Percentiles rank a stretch among this genome's conserved stretches.
These are phyloP conservation scores for Eupithecia insigniata DNA, from an alignment of 2,888 invertebrate genomes.

Conservation along the genomic window DNA sequence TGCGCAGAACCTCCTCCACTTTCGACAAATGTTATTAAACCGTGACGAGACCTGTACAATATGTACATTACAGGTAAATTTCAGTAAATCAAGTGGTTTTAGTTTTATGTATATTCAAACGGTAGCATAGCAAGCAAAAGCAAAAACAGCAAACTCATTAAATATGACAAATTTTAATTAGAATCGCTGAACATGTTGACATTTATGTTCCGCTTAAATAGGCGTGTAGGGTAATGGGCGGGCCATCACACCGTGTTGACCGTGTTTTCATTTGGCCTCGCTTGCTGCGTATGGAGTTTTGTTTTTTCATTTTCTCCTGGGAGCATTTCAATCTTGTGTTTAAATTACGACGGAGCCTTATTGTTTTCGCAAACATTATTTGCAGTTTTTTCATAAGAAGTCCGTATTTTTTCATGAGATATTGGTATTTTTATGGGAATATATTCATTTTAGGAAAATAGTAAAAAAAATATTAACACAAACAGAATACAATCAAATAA, in stretches of 20 bases:
- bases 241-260: neutral
- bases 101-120: too few species aligned
- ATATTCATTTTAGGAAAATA: neutral
- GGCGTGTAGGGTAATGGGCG: neutral
- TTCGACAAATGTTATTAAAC: too few species aligned
- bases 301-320: constrained; percentile 46
- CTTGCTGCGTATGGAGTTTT: constrained; percentile 23
- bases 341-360: constrained; percentile 11
- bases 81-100: too few species aligned
- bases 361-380: constrained; percentile 11
- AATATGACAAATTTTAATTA: neutral
- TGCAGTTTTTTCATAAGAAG: neutral
- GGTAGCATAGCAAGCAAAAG: too few species aligned
- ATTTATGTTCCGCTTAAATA: neutral
- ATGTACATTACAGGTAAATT: too few species aligned
- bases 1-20: too few species aligned
- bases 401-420: neutral
- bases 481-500: too few species aligned
- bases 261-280: constrained; percentile 38
- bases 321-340: constrained; percentile 35
- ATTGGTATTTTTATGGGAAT: neutral
- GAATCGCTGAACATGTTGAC: neutral
- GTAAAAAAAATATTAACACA: too few species aligned
- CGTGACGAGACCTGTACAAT: too few species aligned
- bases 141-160: neutral